phyloP scores from a whole-genome alignment of 2,113 vertebrate species.

The Ophthalmotilapia sp. region DNA sequence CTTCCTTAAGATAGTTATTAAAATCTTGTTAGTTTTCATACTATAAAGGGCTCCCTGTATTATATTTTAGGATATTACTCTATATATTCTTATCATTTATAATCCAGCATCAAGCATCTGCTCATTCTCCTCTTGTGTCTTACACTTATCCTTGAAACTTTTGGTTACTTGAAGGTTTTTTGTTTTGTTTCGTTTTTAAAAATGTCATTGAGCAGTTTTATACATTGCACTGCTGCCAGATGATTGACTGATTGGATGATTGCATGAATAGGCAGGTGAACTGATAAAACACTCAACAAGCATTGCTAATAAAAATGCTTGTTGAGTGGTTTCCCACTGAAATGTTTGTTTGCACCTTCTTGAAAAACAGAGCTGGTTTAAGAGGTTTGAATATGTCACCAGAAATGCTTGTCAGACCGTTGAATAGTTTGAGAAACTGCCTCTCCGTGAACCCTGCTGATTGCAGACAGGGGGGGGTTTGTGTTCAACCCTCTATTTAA shows the following conservation, averaged over 20 bases:
- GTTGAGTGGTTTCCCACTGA: not conserved
- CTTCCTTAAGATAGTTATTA: not conserved
- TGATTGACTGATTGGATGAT: not conserved
- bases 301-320: not conserved
- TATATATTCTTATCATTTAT: not conserved
- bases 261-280: not conserved
- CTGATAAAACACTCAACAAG: not conserved
- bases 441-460: not conserved
- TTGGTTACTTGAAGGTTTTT: not conserved
- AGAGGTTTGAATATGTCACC: not conserved
- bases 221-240: not conserved
- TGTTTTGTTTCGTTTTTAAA: fast-evolving
- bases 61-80: not conserved
- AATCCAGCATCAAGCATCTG: not conserved
- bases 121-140: not conserved
- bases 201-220: not conserved
- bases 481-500: not conserved
- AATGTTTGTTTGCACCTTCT: not conserved
- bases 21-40: not conserved
- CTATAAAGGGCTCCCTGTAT: not conserved
- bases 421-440: not conserved
- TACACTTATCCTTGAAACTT: not conserved
- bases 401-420: not conserved
- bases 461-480: not conserved
- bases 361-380: not conserved